These are phyloP conservation scores for Pseudomyrmex concolor DNA, from an alignment of 1,140 invertebrate species.

Conservation along the genomic window DNA sequence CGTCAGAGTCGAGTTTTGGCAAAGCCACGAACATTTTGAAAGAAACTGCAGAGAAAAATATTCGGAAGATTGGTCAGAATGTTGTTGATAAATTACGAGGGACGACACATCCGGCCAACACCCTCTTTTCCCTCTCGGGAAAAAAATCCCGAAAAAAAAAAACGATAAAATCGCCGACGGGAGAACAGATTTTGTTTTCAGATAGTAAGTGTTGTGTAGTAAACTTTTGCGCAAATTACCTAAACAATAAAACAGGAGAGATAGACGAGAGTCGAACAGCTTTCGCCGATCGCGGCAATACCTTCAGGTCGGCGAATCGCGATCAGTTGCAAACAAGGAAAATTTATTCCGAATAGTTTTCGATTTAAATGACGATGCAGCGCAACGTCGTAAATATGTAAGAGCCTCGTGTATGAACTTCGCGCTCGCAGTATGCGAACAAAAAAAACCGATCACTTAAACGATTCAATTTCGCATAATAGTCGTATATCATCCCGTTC, in stretches of 20 bases:
- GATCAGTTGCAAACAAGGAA: neutral
- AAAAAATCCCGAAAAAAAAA: neutral
- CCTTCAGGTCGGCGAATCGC: too few species aligned
- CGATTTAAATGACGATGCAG: slow-evolving; percentile 5
- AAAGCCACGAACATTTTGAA: too few species aligned
- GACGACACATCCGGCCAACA: too few species aligned
- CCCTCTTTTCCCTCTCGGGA: too few species aligned
- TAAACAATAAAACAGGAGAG: slow-evolving; percentile 10
- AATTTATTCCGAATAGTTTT: slow-evolving; percentile 19
- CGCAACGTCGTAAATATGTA: neutral
- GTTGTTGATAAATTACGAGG: neutral
- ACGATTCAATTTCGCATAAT: too few species aligned
- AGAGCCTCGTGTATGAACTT: too few species aligned
- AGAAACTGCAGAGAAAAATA: neutral
- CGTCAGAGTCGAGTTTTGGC: too few species aligned
- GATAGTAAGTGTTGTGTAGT: neutral
- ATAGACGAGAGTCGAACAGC: neutral
- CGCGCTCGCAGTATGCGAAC: too few species aligned
- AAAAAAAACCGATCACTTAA: too few species aligned
- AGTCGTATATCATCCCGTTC: too few species aligned
- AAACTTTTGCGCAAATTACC: slow-evolving; percentile 16
- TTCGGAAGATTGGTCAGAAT: neutral
- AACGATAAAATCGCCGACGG: neutral
- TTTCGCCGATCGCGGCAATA: neutral
- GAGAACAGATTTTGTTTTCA: neutral